Conservation (phyloP, 2,797 vertebrate genomes). For the Aldrovandia affinis region DNA sequence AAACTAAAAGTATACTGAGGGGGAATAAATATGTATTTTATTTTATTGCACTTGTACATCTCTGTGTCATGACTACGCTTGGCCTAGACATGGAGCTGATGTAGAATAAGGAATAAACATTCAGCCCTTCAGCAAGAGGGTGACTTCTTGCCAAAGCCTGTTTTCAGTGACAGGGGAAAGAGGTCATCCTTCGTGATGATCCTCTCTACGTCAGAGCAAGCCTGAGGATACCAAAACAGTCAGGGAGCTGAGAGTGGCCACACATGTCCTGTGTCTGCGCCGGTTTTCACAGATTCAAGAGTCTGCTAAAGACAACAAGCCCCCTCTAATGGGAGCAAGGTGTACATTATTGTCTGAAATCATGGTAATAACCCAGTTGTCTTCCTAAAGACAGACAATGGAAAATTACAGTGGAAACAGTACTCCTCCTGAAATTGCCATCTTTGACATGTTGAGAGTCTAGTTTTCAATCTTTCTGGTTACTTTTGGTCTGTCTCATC, state of each 20-base stretch:
- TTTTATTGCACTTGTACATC: background rate
- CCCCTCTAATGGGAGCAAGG: constrained; percentile 21
- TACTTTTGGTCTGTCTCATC: background rate
- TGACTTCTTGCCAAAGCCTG: background rate
- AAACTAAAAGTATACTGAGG: background rate
- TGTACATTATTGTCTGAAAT: constrained; percentile 7
- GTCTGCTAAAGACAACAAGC: constrained; percentile 7
- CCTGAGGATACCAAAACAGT: background rate
- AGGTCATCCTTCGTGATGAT: background rate
- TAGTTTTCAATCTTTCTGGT: background rate
- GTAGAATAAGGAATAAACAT: background rate
- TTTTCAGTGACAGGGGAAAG: background rate
- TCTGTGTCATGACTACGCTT: background rate
- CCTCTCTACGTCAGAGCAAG: background rate
- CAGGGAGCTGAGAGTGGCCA: background rate
- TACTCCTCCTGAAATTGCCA: background rate
- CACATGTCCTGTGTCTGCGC: background rate
- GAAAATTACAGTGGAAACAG: background rate
- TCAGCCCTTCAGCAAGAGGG: background rate
- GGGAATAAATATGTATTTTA: background rate
- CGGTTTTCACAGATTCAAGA: background rate
- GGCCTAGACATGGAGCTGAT: background rate
- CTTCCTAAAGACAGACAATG: background rate
- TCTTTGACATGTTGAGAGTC: background rate
- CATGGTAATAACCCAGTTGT: background rate